Conservation (phyloP, 2,113 vertebrate genomes). For the Prochilodus magdalenae region DNA sequence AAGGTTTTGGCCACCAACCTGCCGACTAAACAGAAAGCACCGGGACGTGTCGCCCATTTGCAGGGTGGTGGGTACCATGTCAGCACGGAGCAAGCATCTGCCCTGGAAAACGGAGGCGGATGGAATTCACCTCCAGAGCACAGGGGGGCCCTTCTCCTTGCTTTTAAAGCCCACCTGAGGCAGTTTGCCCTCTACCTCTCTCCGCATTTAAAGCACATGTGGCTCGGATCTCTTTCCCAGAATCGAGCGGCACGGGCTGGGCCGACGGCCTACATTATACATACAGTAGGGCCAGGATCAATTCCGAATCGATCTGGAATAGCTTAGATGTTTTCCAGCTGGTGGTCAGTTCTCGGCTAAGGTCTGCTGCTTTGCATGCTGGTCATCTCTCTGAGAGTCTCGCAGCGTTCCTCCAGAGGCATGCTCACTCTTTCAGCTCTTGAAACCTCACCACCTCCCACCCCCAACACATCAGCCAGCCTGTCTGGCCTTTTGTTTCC, state of each 20-base stretch:
- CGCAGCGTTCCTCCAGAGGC: constrained; percentile 56
- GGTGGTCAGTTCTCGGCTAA: constrained; percentile 76
- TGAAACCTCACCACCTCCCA: constrained; percentile 1
- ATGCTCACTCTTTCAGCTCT: constrained; percentile 47
- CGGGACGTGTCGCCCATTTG: constrained; percentile 40
- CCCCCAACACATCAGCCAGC: constrained; percentile 5
- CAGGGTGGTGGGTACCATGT: constrained; percentile 26
- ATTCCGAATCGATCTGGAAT: constrained; percentile 76
- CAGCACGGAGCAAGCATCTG: constrained; percentile 44
- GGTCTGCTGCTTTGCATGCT: constrained; percentile 73
- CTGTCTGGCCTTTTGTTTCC: constrained; percentile 41
- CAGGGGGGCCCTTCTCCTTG: constrained; percentile 3
- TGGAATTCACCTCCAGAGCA: constrained; percentile 42
- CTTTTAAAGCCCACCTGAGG: constrained; percentile 60
- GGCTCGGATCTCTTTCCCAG: constrained; percentile 45
- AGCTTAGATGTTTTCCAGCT: constrained; percentile 78
- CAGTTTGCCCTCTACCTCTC: constrained; percentile 47
- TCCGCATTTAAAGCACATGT: constrained; percentile 51
- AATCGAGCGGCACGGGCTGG: constrained; percentile 34
- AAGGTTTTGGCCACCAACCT: constrained; percentile 46
- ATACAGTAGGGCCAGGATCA: constrained; percentile 72
- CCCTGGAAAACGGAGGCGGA: constrained; percentile 14
- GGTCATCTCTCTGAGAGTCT: constrained; percentile 62
- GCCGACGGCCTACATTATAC: constrained; percentile 75
- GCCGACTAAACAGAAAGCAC: constrained; percentile 59